Evolutionary conservation across 2,113 vertebrate species (phyloP).

Genomic region (Puffinus mauretanicus): DNA sequence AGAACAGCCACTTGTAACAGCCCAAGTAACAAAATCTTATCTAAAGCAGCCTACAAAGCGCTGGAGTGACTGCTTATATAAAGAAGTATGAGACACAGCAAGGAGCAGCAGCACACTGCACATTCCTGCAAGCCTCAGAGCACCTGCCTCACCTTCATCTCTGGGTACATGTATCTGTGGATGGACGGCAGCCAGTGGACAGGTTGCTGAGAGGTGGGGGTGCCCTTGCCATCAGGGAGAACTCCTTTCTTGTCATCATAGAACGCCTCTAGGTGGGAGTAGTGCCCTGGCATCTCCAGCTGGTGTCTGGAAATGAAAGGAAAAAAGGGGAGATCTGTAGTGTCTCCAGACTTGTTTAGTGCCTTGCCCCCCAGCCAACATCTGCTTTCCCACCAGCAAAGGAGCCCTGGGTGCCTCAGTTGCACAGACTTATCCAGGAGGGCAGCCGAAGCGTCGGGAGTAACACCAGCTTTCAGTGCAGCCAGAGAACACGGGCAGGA

Average conservation of each 20-base stretch:
- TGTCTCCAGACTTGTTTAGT: not conserved
- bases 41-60: not conserved
- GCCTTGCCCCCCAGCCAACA: not conserved
- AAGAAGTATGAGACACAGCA: not conserved
- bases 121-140: not conserved
- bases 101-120: not conserved
- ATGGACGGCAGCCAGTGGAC: conserved; percentile 84
- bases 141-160: conserved; percentile 89
- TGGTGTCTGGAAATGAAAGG: conserved; percentile 82
- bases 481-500: not conserved
- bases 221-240: conserved; percentile 81
- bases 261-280: conserved; percentile 94
- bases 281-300: conserved; percentile 92
- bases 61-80: not conserved
- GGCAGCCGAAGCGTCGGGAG: not conserved
- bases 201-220: conserved; percentile 78
- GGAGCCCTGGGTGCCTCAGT: not conserved
- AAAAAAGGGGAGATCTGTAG: not conserved
- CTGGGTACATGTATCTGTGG: conserved; percentile 96
- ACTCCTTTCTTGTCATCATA: conserved; percentile 98
- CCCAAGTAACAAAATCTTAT: not conserved
- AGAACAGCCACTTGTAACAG: not conserved
- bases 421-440: not conserved
- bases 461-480: not conserved
- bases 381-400: not conserved